phyloP scores from a whole-genome alignment of 2,113 vertebrate species.

The Strix uralensis region DNA sequence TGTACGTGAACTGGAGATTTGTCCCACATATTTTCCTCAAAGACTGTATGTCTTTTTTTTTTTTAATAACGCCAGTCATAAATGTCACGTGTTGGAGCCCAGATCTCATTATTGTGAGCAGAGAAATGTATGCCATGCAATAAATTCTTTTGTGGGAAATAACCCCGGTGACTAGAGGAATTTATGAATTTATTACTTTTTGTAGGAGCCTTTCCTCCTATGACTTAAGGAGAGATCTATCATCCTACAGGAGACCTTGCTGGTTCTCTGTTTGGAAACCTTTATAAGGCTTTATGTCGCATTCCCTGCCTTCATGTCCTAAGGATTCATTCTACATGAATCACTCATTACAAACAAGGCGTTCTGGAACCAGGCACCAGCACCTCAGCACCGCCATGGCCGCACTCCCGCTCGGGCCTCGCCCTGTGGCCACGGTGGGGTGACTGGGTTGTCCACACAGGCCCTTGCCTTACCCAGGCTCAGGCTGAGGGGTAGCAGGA shows the following conservation, averaged over 20 bases:
- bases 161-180: slow-evolving; percentile 47
- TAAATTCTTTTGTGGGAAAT: slow-evolving; percentile 61
- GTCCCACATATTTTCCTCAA: neutral
- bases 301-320: neutral
- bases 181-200: slow-evolving; percentile 58
- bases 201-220: slow-evolving; percentile 34
- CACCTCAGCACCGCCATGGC: rapidly evolving
- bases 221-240: slow-evolving; percentile 36
- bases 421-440: rapidly evolving
- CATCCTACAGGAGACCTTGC: slow-evolving; percentile 18
- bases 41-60: slow-evolving; percentile 2
- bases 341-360: neutral
- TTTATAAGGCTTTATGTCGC: neutral
- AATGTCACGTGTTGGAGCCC: slow-evolving; percentile 26
- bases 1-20: neutral
- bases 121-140: slow-evolving; percentile 36
- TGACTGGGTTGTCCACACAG: rapidly evolving
- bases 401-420: rapidly evolving
- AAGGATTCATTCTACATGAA: neutral
- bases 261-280: neutral
- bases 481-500: neutral
- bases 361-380: rapidly evolving
- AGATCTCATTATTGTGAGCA: slow-evolving; percentile 48
- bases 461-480: neutral
- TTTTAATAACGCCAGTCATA: slow-evolving; percentile 47